Evolutionary conservation across 1,140 invertebrate species (phyloP), one percentile per base, ranked within the genome.

Genomic region (Metaphire vulgaris): DNA sequence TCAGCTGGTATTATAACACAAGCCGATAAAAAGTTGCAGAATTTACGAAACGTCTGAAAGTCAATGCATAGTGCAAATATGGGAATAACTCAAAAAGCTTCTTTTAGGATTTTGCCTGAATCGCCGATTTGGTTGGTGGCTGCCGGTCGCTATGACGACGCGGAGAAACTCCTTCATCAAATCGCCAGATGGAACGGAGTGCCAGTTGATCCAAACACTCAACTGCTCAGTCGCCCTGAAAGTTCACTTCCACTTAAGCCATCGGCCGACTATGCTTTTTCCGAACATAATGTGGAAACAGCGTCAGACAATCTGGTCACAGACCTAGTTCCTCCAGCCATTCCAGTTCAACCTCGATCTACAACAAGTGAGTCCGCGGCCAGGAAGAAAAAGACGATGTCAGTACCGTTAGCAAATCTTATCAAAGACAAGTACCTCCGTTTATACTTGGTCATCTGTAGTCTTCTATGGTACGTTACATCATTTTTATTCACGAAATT

Each of bases 101-200:
- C 21, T 6, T 56, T 21, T 56, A 56, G 41, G 41, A 56, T 56
- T 33, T n/a, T 71, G 33, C 69, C 69, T 1, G 69, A 71, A 31
- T 71, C 69, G 2, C 69, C 69, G 16, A 32, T 33, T 1, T 71
- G 69, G 69, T 71, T 71, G 69, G 1, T 71, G n/a, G 30, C 69
- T 21, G 33, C 30, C 26, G 69, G 69, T 21, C 30, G 33, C 29
- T 32, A n/a, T 0, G 33, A 71, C 26, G 33, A 71, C 1, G 69
- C 69, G 6, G 69, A 32, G n/a, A 71, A 31, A 71, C 6, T 71
- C 6, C 69, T 71, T 29, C 30, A 71, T n/a, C 29, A 71, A 0
- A 71, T 71, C n/a, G 69, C 69, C 69, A 28, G 28, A 1, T 71
- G 69, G 69, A 71, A 71, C 30, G 33, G 33, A 28, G 30, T 71